These are phyloP conservation scores for Anabas testudineus DNA, from an alignment of 2,797 vertebrate genomes.

Conservation along the genomic window DNA sequence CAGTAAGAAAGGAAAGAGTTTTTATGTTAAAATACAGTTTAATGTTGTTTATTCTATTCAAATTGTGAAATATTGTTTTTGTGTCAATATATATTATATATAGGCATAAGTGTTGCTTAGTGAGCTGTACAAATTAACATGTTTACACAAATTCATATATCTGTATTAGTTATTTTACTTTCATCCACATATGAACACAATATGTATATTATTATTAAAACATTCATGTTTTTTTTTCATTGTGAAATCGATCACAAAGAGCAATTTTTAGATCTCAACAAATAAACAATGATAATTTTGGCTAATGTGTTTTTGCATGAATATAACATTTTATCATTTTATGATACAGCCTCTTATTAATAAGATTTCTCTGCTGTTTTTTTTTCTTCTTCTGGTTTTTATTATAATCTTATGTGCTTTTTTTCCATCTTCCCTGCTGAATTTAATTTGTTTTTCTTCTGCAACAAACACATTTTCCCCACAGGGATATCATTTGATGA, in stretches of 20 bases:
- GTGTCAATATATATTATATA: background rate
- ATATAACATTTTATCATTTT: background rate
- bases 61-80: too few relatives aligned
- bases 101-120: background rate
- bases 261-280: background rate
- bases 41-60: background rate
- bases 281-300: background rate
- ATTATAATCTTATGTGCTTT: background rate
- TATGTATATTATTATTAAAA: too few relatives aligned
- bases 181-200: background rate
- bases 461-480: conserved; percentile 2
- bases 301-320: background rate
- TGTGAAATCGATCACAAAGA: background rate
- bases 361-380: background rate
- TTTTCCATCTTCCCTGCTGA: background rate
- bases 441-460: conserved; percentile 7
- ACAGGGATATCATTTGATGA: background rate
- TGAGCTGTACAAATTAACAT: background rate
- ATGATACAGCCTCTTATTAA: background rate
- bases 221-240: background rate
- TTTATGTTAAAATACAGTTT: background rate
- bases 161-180: background rate
- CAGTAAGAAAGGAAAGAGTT: background rate
- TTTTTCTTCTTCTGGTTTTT: background rate
- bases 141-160: background rate